Evolutionary conservation across 2,113 vertebrate species (phyloP).

Genomic region (Tachysurus vachellii): DNA sequence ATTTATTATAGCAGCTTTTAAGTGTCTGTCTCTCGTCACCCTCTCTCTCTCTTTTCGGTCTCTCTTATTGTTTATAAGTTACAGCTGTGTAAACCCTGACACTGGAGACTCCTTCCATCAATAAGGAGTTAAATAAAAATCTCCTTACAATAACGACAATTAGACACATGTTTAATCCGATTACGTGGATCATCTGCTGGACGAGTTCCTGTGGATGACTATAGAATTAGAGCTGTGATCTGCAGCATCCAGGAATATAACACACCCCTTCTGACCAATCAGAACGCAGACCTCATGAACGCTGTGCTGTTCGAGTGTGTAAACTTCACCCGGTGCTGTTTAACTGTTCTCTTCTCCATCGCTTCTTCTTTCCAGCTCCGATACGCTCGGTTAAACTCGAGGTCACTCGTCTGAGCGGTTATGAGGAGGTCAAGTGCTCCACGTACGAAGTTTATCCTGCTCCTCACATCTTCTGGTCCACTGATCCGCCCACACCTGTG

Average conservation of each 20-base stretch:
- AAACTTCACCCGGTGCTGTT: too few species aligned
- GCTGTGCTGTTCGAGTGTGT: neutral
- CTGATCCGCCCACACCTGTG: neutral
- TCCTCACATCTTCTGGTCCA: slow-evolving; percentile 64
- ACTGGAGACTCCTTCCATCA: neutral
- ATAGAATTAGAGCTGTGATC: neutral
- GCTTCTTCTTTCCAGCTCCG: slow-evolving; percentile 59
- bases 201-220: neutral
- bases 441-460: slow-evolving; percentile 61
- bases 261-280: neutral
- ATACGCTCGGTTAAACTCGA: slow-evolving; percentile 63
- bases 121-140: neutral
- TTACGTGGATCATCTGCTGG: too few species aligned
- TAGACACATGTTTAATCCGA: too few species aligned
- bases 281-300: neutral
- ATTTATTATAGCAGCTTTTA: neutral
- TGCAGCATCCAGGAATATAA: neutral
- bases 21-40: neutral
- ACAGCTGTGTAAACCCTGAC: neutral
- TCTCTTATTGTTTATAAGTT: neutral
- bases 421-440: slow-evolving; percentile 71
- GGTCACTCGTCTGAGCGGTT: slow-evolving; percentile 66
- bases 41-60: neutral
- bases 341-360: too few species aligned
- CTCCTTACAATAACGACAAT: neutral